Evolutionary conservation across 2,113 vertebrate genomes (phyloP), one percentile per base, ranked within the genome.

Genomic region (Illadopsis cleaveri): DNA sequence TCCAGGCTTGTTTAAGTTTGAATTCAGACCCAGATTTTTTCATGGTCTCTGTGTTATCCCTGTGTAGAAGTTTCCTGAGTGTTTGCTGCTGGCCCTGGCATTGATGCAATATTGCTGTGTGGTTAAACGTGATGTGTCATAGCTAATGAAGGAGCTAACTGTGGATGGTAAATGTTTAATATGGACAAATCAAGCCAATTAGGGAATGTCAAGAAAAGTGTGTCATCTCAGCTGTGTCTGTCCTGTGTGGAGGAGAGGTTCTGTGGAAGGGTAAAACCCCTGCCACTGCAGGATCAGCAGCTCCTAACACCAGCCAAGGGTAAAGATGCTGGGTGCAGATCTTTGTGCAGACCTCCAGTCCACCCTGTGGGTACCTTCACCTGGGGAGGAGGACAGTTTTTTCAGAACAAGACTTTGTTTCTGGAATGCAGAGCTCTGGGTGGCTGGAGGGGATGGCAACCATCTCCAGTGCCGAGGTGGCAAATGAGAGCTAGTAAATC

Each of bases 91-190:
- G 82, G 65, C 38, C 50, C 33, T 86, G 86, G 65, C 56, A 58
- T n/a, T 30, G 35, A 60, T 79, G 77, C 33, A 56, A 4, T 80
- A 35, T 54, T 61, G 10, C 22, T 51, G 24, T 85, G 84, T 69
- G 51, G 61, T 80, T 91, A 91, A 94, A 94, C 71, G 80, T 5
- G 22, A 57, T 88, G 71, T 64, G 65, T 94, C 94, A 88, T 15
- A 87, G 62, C 61, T 87, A 82, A 86, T 38, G 75, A 77, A 72
- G 71, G 70, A 66, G 58, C 42, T 87, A 50, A 50, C 61, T 69
- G 66, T 53, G 78, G 57, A 82, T 35, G 17, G 70, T 58, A 73
- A 80, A 90, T 60, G 65, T 87, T 89, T 75, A 89, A 84, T 82
- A 57, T 0, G 19, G 90, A 70, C 88, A 95, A 83, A 94, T 45